phyloP scores from a whole-genome alignment of 2,888 invertebrate species.

The Pseudoips prasinana region DNA sequence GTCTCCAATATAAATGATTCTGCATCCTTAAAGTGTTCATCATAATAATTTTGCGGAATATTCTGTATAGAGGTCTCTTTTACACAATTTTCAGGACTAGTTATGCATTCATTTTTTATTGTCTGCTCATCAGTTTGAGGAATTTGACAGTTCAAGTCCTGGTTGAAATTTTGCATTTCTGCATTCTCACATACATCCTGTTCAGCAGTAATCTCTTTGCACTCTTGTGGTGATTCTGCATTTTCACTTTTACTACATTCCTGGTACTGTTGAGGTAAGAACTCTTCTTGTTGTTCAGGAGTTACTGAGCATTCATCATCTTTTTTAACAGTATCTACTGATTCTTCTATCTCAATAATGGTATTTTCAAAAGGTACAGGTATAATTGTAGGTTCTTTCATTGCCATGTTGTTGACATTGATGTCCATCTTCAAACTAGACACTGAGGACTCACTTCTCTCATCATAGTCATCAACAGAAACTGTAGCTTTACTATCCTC shows the following conservation, averaged over 20 bases:
- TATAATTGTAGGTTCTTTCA: conserved; percentile 38
- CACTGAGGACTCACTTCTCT: conserved; percentile 62
- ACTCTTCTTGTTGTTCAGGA: conserved; percentile 49
- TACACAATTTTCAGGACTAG: conserved; percentile 43
- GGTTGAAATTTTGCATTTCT: conserved; percentile 42
- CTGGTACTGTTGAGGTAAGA: conserved; percentile 36
- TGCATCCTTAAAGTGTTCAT: conserved; percentile 89
- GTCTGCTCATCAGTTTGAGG: conserved; percentile 30
- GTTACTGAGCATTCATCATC: conserved; percentile 25
- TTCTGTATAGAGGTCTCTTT: conserved; percentile 51
- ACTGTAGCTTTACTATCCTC: conserved; percentile 66
- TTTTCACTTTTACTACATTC: conserved; percentile 31
- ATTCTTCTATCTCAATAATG: conserved; percentile 29
- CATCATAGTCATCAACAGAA: conserved; percentile 71
- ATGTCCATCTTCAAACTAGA: conserved; percentile 68
- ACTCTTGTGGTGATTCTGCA: conserved; percentile 18
- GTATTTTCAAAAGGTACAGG: conserved; percentile 27
- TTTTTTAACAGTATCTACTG: conserved; percentile 30
- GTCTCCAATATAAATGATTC: conserved; percentile 89
- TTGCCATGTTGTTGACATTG: conserved; percentile 45
- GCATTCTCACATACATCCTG: conserved; percentile 37
- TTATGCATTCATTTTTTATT: conserved; percentile 35
- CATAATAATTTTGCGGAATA: conserved; percentile 72
- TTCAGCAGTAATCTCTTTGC: conserved; percentile 25
- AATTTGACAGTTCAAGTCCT: conserved; percentile 43